Percentiles rank a stretch among this genome's conserved stretches.
phyloP scores from a whole-genome alignment of 2,888 invertebrate species.

The Cosmia pyralina region DNA sequence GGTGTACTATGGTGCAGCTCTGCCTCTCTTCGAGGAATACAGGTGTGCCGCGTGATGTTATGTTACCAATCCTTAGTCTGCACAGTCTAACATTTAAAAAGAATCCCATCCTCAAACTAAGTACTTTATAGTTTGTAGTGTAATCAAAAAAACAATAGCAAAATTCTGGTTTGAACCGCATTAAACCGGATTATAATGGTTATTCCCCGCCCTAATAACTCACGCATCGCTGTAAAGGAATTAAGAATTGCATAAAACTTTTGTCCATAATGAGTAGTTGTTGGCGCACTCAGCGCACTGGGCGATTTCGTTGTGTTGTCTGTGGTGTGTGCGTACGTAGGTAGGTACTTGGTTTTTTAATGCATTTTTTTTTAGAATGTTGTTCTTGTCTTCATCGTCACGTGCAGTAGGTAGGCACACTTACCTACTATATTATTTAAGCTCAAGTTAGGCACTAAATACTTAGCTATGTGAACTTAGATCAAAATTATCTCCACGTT shows the following conservation, averaged over 20 bases:
- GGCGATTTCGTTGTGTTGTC: slow-evolving; percentile 20
- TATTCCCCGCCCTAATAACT: slow-evolving; percentile 67
- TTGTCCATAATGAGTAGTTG: slow-evolving; percentile 64
- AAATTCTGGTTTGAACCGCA: slow-evolving; percentile 56
- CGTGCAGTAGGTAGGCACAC: not conserved
- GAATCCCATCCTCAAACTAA: slow-evolving; percentile 4
- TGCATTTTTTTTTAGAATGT: not conserved
- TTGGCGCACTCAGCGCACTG: slow-evolving; percentile 47
- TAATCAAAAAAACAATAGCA: slow-evolving; percentile 44
- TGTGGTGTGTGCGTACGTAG: slow-evolving; percentile 2
- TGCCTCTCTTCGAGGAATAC: not conserved
- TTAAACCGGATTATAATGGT: slow-evolving; percentile 49
- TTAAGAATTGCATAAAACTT: slow-evolving; percentile 63
- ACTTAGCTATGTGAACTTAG: not conserved
- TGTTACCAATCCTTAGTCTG: too few relatives aligned
- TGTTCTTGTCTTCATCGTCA: not conserved
- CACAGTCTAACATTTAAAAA: not conserved
- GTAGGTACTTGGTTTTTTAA: not conserved
- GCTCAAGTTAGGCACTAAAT: too few relatives aligned
- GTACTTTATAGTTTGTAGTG: slow-evolving; percentile 27
- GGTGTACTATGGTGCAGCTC: not conserved
- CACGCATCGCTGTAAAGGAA: slow-evolving; percentile 59
- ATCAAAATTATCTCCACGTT: not conserved
- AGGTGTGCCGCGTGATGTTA: too few relatives aligned
- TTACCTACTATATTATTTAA: not conserved